Conservation (phyloP, 2,888 invertebrate genomes). For the Ophioninae sp. region DNA sequence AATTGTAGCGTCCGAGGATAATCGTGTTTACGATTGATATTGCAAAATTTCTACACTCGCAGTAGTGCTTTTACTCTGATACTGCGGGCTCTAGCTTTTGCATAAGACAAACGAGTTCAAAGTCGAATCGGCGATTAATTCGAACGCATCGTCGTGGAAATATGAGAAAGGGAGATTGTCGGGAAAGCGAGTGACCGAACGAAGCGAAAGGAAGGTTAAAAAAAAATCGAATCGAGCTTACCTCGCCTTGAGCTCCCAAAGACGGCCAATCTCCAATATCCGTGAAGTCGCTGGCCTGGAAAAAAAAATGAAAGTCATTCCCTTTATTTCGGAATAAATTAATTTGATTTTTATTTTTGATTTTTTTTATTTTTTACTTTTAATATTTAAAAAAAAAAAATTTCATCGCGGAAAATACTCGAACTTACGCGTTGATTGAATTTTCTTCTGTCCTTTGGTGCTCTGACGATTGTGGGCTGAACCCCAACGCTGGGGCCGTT, state of each 20-base stretch:
- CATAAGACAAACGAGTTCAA: slow-evolving; percentile 52
- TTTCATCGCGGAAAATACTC: not conserved
- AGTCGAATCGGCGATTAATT: slow-evolving; percentile 30
- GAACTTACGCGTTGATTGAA: slow-evolving; percentile 82
- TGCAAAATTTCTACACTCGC: slow-evolving; percentile 77
- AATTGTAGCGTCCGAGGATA: slow-evolving; percentile 36
- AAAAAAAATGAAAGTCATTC: slow-evolving; percentile 75
- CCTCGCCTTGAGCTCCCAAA: slow-evolving; percentile 86
- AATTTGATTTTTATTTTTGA: not conserved
- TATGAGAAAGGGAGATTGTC: slow-evolving; percentile 10
- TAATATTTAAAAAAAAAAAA: too few species aligned
- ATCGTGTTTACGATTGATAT: slow-evolving; percentile 65
- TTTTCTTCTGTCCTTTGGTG: slow-evolving; percentile 82
- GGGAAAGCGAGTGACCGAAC: slow-evolving; percentile 11
- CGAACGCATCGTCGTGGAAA: slow-evolving; percentile 19
- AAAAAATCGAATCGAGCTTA: slow-evolving; percentile 75
- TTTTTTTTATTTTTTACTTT: not conserved
- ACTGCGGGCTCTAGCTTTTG: slow-evolving; percentile 77
- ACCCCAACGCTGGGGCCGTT: slow-evolving; percentile 73
- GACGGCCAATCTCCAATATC: slow-evolving; percentile 97
- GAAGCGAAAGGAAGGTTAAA: slow-evolving; percentile 54
- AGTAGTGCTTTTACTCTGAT: slow-evolving; percentile 58
- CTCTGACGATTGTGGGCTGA: slow-evolving; percentile 81
- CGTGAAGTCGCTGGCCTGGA: slow-evolving; percentile 93
- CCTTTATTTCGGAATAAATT: slow-evolving; percentile 47